phyloP scores from a whole-genome alignment of 2,113 vertebrate genomes.

The Aegotheles bennettii region DNA sequence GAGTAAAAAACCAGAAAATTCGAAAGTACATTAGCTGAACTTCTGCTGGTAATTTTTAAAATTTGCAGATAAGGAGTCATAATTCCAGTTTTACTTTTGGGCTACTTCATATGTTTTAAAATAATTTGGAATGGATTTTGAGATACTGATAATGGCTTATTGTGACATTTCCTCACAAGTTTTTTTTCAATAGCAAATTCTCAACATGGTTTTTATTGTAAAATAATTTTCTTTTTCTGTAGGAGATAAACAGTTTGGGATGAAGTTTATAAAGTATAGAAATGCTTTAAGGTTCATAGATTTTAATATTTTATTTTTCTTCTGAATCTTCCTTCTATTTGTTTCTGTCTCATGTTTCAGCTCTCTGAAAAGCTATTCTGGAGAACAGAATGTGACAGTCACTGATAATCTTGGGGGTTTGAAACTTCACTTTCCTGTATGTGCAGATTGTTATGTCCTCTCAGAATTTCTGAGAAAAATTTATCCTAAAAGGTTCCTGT shows the following conservation, averaged over 20 bases:
- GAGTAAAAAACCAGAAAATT: not conserved
- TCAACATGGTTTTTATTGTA: not conserved
- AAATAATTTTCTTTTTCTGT: not conserved
- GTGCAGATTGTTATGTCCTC: not conserved
- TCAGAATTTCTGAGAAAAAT: not conserved
- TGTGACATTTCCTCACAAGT: not conserved
- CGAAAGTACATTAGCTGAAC: not conserved
- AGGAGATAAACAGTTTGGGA: not conserved
- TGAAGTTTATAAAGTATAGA: not conserved
- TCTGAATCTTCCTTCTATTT: not conserved
- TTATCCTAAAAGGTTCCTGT: not conserved
- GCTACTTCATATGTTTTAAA: not conserved
- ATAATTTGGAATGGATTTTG: not conserved
- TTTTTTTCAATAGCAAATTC: not conserved
- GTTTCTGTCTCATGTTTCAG: not conserved
- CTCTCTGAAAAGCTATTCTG: not conserved
- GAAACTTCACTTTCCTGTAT: not conserved
- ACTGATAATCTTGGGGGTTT: not conserved
- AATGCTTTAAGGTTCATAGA: not conserved
- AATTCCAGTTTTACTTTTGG: not conserved
- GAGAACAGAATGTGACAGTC: not conserved
- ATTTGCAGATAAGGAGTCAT: not conserved
- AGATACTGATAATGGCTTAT: not conserved
- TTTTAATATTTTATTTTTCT: not conserved
- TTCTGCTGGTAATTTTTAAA: not conserved